Evolutionary conservation across 2,113 vertebrate genomes (phyloP).

Genomic region (Antechinus stuartii): DNA sequence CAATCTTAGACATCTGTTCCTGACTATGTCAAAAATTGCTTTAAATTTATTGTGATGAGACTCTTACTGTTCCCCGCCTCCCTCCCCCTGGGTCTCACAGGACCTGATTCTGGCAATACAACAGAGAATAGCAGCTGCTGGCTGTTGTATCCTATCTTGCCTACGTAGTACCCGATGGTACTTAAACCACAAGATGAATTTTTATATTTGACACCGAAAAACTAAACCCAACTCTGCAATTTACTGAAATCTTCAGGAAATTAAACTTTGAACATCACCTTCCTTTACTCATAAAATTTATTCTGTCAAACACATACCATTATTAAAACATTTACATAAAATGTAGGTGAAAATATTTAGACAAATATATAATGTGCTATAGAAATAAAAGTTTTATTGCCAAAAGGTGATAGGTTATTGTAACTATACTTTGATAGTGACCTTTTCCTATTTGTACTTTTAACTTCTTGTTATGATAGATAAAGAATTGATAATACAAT

Average conservation of each 20-base stretch:
- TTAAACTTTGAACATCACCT: neutral
- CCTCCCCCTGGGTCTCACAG: neutral
- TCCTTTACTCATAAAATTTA: neutral
- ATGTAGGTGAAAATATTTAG: neutral
- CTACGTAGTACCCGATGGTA: neutral
- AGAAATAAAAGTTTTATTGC: neutral
- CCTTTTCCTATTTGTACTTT: neutral
- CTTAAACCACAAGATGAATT: neutral
- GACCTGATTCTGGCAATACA: neutral
- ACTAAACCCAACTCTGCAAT: neutral
- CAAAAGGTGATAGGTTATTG: neutral
- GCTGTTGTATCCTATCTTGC: neutral
- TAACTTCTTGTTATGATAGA: neutral
- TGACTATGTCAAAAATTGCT: neutral
- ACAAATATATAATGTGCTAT: neutral
- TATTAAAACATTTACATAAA: neutral
- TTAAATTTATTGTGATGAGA: neutral
- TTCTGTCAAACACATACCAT: neutral
- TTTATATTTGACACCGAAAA: neutral
- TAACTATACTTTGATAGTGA: neutral
- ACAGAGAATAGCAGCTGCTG: neutral
- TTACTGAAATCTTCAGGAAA: neutral
- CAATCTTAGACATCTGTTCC: neutral
- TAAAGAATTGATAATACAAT: neutral
- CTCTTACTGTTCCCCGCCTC: neutral